These are phyloP conservation scores for Pantherophis alleghaniensis DNA, from an alignment of 2,797 vertebrate species.

Conservation along the genomic window DNA sequence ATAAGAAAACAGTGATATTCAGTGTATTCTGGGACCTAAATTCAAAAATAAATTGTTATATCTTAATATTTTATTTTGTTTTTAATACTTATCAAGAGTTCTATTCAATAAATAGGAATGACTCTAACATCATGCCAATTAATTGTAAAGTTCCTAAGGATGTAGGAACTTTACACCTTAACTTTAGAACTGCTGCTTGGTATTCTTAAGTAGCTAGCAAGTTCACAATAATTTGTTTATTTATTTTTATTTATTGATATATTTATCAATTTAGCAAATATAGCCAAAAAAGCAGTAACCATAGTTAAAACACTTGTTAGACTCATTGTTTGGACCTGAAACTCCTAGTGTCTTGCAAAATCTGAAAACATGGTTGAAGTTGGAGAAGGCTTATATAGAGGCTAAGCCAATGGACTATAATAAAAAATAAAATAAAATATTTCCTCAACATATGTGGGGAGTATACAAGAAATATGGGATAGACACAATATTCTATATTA, in stretches of 20 bases:
- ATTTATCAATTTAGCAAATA: background rate
- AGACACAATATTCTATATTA: background rate
- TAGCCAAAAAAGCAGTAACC: background rate
- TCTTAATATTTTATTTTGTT: background rate
- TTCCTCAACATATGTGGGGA: background rate
- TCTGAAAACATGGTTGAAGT: background rate
- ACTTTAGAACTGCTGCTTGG: background rate
- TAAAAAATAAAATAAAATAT: background rate
- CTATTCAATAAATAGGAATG: background rate
- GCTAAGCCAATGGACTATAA: background rate
- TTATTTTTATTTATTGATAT: background rate
- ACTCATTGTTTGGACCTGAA: background rate
- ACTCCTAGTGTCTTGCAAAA: background rate
- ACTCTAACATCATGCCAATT: background rate
- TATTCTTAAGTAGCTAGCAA: background rate
- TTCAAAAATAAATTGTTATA: background rate
- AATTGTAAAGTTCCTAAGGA: background rate
- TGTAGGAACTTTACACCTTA: background rate
- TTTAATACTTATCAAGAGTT: background rate
- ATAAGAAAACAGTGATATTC: background rate
- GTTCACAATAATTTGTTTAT: background rate
- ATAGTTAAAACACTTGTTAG: background rate
- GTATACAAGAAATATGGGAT: background rate
- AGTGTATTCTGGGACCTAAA: background rate
- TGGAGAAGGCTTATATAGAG: background rate